Base-by-base conservation (phyloP, 2,888 invertebrate genomes). In the Hirudinaria manillensis region DNA sequence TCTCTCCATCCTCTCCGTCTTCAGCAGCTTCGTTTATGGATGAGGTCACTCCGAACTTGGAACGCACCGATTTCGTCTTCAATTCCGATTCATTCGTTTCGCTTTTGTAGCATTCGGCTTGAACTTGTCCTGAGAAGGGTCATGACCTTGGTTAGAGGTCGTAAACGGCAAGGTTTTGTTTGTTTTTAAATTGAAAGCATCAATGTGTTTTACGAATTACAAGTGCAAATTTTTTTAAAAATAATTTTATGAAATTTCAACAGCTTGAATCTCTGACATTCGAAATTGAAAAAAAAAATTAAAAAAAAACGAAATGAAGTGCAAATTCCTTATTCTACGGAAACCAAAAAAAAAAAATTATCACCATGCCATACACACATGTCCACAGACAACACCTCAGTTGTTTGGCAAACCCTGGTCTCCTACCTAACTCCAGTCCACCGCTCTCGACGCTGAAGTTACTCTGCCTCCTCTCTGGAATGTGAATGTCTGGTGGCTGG, bases 1-100 rank as follows among this genome's bases (percentile, higher is more conserved):
- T 32, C 79, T 79, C 76, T 86, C 87, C 78, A 89, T 84, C 77
- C 81, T 83, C 38, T 66, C 70, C 68, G 67, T 74, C 67, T 76
- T 75, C 72, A 61, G 34, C 68, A 32, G 68, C 76, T n/a, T 66
- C 53, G 76, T 77, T 73, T 32, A 72, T 72, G 36, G 75, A 70
- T n/a, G 74, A 65, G 24, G 61, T 34, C 36, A 55, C 53, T 72
- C 71, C 75, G 55, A 51, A n/a, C 34, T 38, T 16, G 61, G 51
- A 27, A 75, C 77, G 13, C 66, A 71, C n/a, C 1, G 66, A 0
- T n/a, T 27, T 13, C 27, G 34, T 16, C 29, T 36, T 68, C 21
- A 38, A 21, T 27, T 72, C 61, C 75, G 70, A 27, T 61, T 29
- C 67, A 36, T 7, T 56, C 38, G 13, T 27, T 38, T 16, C 72